Conservation (phyloP, 2,113 vertebrate genomes). For the Anhinga rufa region DNA sequence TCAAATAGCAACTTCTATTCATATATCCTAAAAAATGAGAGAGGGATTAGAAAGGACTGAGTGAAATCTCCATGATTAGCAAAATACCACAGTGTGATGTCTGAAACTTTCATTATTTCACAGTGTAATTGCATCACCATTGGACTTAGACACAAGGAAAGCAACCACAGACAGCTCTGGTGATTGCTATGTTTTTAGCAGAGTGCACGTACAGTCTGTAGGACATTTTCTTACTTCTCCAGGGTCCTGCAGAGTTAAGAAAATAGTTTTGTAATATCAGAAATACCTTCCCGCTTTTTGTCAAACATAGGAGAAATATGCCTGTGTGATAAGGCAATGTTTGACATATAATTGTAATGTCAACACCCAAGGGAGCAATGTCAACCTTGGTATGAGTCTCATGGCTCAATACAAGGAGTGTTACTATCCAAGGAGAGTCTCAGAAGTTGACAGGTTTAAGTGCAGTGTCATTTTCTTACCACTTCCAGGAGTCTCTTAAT, state of each 20-base stretch:
- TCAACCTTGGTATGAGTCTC: background rate
- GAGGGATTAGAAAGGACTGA: background rate
- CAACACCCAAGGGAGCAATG: background rate
- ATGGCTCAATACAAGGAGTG: background rate
- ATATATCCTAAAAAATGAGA: background rate
- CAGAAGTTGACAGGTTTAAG: background rate
- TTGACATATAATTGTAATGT: background rate
- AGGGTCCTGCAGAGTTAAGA: background rate
- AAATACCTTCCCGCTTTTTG: background rate
- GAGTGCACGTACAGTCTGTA: background rate
- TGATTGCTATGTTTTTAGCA: background rate
- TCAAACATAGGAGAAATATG: background rate
- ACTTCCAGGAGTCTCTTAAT: conserved; percentile 47
- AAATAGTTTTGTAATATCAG: background rate
- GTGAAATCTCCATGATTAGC: background rate
- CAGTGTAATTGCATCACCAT: background rate
- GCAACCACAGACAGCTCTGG: background rate
- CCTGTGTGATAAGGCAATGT: background rate
- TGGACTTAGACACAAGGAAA: background rate
- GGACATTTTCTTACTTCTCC: background rate
- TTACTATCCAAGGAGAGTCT: background rate
- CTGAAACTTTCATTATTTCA: background rate
- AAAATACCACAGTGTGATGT: background rate
- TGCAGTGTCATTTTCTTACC: conserved; percentile 21
- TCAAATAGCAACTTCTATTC: background rate